These are phyloP conservation scores for Bombus confusus DNA, from an alignment of 1,140 invertebrate species.

Conservation along the genomic window DNA sequence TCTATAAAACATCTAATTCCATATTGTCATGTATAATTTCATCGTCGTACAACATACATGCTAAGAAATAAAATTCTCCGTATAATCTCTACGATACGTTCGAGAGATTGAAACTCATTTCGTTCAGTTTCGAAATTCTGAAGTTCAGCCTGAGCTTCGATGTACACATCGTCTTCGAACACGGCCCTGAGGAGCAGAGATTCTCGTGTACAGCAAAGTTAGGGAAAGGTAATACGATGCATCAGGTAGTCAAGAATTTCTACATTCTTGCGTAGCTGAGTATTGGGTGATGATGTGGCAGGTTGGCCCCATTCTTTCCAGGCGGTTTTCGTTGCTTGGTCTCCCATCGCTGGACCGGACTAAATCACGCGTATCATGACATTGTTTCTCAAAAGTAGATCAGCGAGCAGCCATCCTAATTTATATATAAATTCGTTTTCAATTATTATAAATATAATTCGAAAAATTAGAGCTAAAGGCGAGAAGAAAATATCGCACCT, in stretches of 20 bases:
- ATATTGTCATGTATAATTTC: slow-evolving; percentile 28
- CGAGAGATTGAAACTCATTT: background rate
- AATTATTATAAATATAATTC: background rate
- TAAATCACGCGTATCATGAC: background rate
- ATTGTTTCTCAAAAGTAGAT: background rate
- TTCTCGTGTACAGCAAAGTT: background rate
- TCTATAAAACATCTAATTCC: background rate
- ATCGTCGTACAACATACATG: background rate
- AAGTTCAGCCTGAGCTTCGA: too few species aligned
- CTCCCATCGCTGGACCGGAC: too few species aligned
- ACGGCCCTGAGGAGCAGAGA: slow-evolving; percentile 23
- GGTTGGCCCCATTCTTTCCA: slow-evolving; percentile 70
- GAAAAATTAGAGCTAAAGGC: background rate
- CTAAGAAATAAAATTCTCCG: background rate
- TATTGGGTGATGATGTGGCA: slow-evolving; percentile 71
- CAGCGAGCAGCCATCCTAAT: too few species aligned
- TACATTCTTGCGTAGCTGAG: slow-evolving; percentile 75
- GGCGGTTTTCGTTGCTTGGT: background rate
- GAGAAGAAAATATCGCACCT: background rate
- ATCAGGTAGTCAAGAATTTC: slow-evolving; percentile 70
- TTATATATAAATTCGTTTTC: background rate
- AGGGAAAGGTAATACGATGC: slow-evolving; percentile 42
- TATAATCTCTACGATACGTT: background rate
- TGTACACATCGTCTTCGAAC: background rate
- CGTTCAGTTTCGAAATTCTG: background rate